Evolutionary conservation across 1,140 invertebrate species (phyloP).

Genomic region (Mylabris phalerata): DNA sequence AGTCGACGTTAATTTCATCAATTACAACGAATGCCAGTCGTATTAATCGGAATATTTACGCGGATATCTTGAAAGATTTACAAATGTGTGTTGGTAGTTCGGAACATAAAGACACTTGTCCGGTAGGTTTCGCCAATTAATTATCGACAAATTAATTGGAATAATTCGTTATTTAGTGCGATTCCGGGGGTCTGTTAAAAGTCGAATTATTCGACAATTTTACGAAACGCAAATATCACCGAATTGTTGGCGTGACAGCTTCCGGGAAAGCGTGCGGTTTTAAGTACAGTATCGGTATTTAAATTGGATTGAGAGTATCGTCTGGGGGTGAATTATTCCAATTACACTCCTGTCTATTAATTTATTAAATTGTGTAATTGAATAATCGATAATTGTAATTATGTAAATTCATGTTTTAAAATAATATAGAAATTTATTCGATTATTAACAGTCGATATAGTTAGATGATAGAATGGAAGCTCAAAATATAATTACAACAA

Average conservation of each 20-base stretch:
- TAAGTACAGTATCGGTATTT: constrained; percentile 1
- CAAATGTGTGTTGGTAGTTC: constrained; percentile 14
- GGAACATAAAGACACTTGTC: constrained; percentile 18
- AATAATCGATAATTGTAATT: too few relatives aligned
- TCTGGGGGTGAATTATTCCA: not conserved
- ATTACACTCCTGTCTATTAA: too few relatives aligned
- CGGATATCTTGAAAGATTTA: not conserved
- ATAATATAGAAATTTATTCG: too few relatives aligned
- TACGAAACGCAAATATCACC: constrained; percentile 35
- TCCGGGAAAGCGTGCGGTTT: constrained; percentile 18
- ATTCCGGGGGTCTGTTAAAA: constrained; percentile 48
- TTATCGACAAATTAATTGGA: constrained; percentile 2
- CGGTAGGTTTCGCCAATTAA: not conserved
- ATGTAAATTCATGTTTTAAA: too few relatives aligned
- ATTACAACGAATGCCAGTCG: not conserved
- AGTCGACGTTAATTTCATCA: not conserved
- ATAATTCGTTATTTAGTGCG: constrained; percentile 44
- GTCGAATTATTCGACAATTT: constrained; percentile 30
- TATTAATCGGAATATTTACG: not conserved
- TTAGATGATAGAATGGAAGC: too few relatives aligned
- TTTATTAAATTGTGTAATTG: too few relatives aligned
- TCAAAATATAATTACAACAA: too few relatives aligned
- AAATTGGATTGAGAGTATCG: constrained; percentile 15
- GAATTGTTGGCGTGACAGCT: constrained; percentile 17
- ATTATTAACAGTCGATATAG: too few relatives aligned